phyloP scores from a whole-genome alignment of 2,113 vertebrate species.

The Azemiops feae region DNA sequence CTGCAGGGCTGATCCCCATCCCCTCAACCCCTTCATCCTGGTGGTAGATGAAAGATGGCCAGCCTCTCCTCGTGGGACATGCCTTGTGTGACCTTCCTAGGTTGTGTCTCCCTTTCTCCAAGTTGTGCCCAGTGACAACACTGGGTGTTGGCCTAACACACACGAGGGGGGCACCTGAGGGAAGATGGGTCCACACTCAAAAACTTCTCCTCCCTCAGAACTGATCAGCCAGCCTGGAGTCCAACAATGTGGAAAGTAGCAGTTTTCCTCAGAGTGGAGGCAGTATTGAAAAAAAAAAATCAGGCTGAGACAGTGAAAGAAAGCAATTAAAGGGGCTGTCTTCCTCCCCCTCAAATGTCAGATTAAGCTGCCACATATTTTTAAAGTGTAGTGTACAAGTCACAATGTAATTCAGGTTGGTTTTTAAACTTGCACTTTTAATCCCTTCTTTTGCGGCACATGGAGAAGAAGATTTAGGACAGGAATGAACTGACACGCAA shows the following conservation, averaged over 20 bases:
- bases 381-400: background rate
- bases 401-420: background rate
- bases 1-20: background rate
- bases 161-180: background rate
- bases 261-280: background rate
- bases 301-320: background rate
- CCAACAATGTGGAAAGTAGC: background rate
- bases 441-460: background rate
- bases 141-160: background rate
- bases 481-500: background rate
- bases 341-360: constrained; percentile 7
- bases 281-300: background rate
- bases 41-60: background rate
- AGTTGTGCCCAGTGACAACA: background rate
- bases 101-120: background rate
- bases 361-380: constrained; percentile 21
- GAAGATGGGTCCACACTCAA: no score
- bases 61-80: background rate
- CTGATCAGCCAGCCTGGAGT: background rate
- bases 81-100: background rate
- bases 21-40: background rate
- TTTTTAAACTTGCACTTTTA: constrained; percentile 5
- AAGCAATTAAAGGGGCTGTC: constrained; percentile 4
- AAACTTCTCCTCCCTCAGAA: background rate
- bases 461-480: constrained; percentile 5